Conservation (phyloP, 2,797 vertebrate species). For the Protonibea diacanthus region DNA sequence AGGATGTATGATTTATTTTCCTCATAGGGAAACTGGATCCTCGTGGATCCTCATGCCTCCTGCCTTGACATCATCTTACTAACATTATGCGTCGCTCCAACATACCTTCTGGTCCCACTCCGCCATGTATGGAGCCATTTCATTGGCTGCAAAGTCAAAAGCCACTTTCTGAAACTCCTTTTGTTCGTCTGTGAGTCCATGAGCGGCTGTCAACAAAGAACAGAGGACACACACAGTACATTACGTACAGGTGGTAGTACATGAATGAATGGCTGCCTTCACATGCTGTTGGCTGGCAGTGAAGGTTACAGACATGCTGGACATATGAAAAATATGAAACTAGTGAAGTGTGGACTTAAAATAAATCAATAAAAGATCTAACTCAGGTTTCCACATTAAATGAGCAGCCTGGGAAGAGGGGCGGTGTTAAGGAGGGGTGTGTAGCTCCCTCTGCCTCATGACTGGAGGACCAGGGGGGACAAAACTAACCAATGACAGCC, state of each 20-base stretch:
- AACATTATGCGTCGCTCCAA: neutral
- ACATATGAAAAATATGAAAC: neutral
- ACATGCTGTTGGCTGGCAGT: too few relatives aligned
- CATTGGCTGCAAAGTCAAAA: conserved; percentile 94
- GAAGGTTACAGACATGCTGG: neutral
- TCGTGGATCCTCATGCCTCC: too few relatives aligned
- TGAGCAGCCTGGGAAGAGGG: conserved; percentile 4
- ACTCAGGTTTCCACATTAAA: neutral
- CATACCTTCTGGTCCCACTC: conserved; percentile 96
- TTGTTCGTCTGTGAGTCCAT: conserved; percentile 94
- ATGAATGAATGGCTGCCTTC: neutral
- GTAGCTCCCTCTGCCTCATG: conserved; percentile 28
- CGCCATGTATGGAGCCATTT: conserved; percentile 97
- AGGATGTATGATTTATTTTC: neutral
- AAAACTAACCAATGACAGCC: conserved; percentile 40
- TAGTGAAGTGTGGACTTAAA: neutral
- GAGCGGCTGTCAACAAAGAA: conserved; percentile 83
- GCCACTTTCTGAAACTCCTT: conserved; percentile 98
- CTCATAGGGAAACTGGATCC: too few relatives aligned
- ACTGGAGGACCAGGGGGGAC: conserved; percentile 43
- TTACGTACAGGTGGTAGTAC: neutral
- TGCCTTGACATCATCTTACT: too few relatives aligned
- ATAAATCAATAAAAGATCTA: neutral
- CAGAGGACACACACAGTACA: neutral
- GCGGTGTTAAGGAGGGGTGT: conserved; percentile 49